Evolutionary conservation across 1,140 invertebrate species (phyloP), one percentile per base, ranked within the genome.

Genomic region (Drosophila eugracilis): DNA sequence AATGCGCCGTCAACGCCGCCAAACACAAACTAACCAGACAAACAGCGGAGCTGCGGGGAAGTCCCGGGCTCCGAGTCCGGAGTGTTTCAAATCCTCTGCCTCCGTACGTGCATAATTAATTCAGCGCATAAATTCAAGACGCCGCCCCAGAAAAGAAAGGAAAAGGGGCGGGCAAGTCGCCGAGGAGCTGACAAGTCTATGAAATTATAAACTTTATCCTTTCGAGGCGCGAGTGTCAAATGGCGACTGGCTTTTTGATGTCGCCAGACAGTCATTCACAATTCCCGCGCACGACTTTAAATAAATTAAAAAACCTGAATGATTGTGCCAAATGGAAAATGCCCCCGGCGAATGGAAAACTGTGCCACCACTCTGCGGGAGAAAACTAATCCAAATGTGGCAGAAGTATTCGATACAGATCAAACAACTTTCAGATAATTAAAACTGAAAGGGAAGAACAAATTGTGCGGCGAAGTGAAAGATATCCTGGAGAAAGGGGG

Each of bases 171-270:
- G 42, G n/a, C 21, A 9, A 44, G 42, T 45, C 42, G 60, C 32
- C 24, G 59, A 45, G 28, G 60, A 62, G 70, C 54, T 70, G 58
- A 39, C 24, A 57, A 71, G 77, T 83, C 83, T 83, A 88, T 83
- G 84, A 88, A 88, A 88, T 88, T 88, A 88, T 88, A 83, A 88
- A 88, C 75, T 88, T 88, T 76, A 88, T 88, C 83, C 81, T 86
- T 78, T 55, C 62, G 47, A 44, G 42, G 36, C 37, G 41, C 59
- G 45, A 52, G 58, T 63, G 60, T 60, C 77, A 75, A 69, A 47
- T 76, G 53, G 57, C 55, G 55, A 59, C 76, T 75, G 77, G 70
- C 79, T 75, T 70, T 70, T 63, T 79, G 76, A 79, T 80, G 72
- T 67, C 71, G 49, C 34, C 58, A 50, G 55, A 49, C 49, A 60